Evolutionary conservation across 2,113 vertebrate genomes (phyloP).

Genomic region (Falco punctatus): DNA sequence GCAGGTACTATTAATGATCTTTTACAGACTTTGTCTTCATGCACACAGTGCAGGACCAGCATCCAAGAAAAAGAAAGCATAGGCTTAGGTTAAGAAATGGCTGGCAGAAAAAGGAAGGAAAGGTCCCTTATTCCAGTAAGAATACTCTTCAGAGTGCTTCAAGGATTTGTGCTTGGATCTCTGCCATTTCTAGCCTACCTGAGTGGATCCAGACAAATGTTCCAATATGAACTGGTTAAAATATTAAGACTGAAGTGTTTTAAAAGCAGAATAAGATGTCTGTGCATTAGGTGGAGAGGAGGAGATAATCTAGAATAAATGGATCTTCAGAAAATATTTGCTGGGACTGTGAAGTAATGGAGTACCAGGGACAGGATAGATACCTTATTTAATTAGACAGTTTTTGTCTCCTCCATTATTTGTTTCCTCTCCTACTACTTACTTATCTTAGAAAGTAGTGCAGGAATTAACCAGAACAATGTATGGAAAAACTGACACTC

Average conservation of each 20-base stretch:
- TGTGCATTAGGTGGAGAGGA: not conserved
- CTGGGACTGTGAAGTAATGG: not conserved
- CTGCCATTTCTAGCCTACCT: not conserved
- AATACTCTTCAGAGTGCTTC: not conserved
- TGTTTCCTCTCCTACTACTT: not conserved
- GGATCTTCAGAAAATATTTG: constrained; percentile 15
- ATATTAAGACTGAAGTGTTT: not conserved
- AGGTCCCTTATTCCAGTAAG: not conserved
- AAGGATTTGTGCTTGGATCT: not conserved
- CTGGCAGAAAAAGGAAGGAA: not conserved
- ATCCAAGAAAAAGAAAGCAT: not conserved
- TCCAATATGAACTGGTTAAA: not conserved
- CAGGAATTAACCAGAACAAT: not conserved
- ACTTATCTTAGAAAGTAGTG: not conserved
- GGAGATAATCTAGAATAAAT: not conserved
- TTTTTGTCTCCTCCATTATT: not conserved
- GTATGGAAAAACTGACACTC: not conserved
- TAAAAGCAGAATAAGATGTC: not conserved
- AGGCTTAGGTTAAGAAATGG: not conserved
- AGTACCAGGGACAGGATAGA: not conserved
- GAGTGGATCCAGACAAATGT: not conserved
- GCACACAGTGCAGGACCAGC: not conserved
- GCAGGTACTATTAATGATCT: constrained; percentile 7
- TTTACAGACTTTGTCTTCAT: not conserved
- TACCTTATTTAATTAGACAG: not conserved